Conservation (phyloP, 2,113 vertebrate genomes). For the Mugil cephalus region DNA sequence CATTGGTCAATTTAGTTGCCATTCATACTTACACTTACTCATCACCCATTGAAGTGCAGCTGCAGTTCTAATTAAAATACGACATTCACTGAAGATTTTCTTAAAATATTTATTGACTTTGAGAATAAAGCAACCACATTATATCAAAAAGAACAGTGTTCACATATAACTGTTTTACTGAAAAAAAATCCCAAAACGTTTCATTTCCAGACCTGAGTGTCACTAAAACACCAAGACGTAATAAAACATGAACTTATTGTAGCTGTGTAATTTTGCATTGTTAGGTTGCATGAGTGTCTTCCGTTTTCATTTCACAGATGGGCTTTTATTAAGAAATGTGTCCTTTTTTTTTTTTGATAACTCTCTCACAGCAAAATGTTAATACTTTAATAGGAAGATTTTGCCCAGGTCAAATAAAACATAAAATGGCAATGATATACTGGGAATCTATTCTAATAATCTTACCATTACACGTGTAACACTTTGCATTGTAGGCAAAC, state of each 20-base stretch:
- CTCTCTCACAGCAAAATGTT: constrained; percentile 45
- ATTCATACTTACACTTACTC: background rate
- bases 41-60: background rate
- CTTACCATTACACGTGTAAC: constrained; percentile 59
- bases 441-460: constrained; percentile 43
- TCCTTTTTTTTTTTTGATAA: constrained; percentile 18
- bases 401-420: constrained; percentile 46
- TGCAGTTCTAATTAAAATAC: background rate
- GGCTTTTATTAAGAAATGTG: constrained; percentile 49
- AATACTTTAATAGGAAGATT: constrained; percentile 60
- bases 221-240: constrained; percentile 79
- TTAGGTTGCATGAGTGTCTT: constrained; percentile 75
- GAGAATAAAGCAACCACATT: constrained; percentile 83
- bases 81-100: constrained; percentile 24
- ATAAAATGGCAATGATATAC: constrained; percentile 44
- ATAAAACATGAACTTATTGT: constrained; percentile 65
- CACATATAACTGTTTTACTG: constrained; percentile 75
- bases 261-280: constrained; percentile 77
- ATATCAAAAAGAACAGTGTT: constrained; percentile 82
- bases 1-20: constrained; percentile 28
- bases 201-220: constrained; percentile 85
- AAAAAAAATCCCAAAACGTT: constrained; percentile 70
- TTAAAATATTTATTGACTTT: constrained; percentile 86
- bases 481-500: constrained; percentile 65
- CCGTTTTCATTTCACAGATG: constrained; percentile 39